Evolutionary conservation across 2,888 invertebrate genomes (phyloP), one percentile per base, ranked within the genome.

Genomic region (Zaprionus obscuricornis): DNA sequence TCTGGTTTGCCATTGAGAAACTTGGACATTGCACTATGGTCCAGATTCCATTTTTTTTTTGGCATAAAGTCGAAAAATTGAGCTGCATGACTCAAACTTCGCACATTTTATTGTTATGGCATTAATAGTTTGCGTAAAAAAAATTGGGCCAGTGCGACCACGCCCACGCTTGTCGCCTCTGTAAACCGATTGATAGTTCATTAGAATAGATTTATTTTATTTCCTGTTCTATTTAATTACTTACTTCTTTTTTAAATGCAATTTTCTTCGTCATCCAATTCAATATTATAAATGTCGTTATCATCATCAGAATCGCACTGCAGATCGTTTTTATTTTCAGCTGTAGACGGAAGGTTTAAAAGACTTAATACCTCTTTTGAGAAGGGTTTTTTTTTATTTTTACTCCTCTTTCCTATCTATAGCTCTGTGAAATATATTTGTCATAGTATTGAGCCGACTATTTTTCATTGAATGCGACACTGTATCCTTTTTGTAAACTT

Each of bases 41-140:
- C n/a, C 39, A 39, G 39, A 24, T 24, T 1, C 8, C 42, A 26
- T 51, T 26, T 26, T 14, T 29, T 39, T 39, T 39, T 34, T 34
- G 20, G 33, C 40, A 50, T 40, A 42, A 43, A 52, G 51, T 43
- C 36, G 51, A 36, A 39, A 50, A 50, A 50, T 33, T 50, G 0
- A 40, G 20, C 33, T 40, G 40, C 50, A 24, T 31, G 31, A 33
- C 40, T 33, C 10, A 40, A 50, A 50, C 40, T 39, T 50, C 24
- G 11, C 50, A 50, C 16, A 50, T 50, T 40, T 50, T 40, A 39
- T 50, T 50, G 50, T 50, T 50, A 33, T 31, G 20, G 36, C 20
- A 37, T 37, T 37, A 20, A 18, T 18, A 20, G n/a, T 20, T n/a
- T 37, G 18, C 20, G n/a, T 7, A 22, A 22, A 36, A 36, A 8